phyloP scores from a whole-genome alignment of 2,113 vertebrate genomes.

The Actenoides hombroni region DNA sequence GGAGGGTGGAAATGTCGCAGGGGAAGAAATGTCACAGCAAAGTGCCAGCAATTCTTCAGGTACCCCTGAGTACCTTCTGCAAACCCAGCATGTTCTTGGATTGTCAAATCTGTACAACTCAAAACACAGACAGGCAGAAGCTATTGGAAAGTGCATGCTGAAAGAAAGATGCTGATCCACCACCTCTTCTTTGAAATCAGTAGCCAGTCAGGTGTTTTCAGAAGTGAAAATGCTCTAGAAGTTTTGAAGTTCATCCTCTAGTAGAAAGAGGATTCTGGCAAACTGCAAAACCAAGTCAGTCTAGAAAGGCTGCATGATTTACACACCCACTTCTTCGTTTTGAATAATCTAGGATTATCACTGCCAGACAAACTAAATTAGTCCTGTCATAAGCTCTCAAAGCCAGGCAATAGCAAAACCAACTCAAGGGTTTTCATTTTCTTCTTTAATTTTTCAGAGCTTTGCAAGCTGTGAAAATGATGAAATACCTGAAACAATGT shows the following conservation, averaged over 20 bases:
- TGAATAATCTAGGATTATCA: conserved; percentile 36
- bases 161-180: background rate
- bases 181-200: background rate
- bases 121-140: background rate
- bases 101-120: background rate
- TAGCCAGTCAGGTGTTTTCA: background rate
- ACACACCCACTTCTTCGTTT: conserved; percentile 31
- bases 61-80: background rate
- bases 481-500: conserved; percentile 1
- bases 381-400: conserved; percentile 41
- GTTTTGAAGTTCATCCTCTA: background rate
- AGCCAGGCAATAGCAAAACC: conserved; percentile 6
- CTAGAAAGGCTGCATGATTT: conserved; percentile 6
- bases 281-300: background rate
- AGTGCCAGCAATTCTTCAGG: background rate
- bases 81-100: background rate
- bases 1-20: background rate
- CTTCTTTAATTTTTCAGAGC: background rate
- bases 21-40: background rate
- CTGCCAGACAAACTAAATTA: conserved; percentile 40
- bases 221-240: background rate
- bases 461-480: conserved; percentile 39
- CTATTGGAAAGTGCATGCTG: background rate
- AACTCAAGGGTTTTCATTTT: conserved; percentile 18
- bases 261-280: background rate